Conservation (phyloP, 2,888 invertebrate genomes). For the Lymantria monacha region DNA sequence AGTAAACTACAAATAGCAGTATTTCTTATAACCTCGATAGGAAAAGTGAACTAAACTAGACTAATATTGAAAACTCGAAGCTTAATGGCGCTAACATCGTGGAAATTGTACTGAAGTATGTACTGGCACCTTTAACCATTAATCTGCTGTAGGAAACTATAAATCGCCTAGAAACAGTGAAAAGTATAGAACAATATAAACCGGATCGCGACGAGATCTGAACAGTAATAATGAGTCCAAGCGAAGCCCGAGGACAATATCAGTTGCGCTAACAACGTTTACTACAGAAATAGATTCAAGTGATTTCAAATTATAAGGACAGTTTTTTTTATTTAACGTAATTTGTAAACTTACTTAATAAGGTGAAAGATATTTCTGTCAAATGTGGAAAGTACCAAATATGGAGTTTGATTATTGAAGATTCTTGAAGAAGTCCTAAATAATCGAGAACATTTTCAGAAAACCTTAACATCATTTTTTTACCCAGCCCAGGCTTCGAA, state of each 20-base stretch:
- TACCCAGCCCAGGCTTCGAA: too few species aligned
- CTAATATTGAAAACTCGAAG: constrained; percentile 33
- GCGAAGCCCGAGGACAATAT: constrained; percentile 34
- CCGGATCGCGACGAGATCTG: constrained; percentile 38
- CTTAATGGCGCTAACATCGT: constrained; percentile 34
- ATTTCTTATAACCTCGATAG: constrained; percentile 23
- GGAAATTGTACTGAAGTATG: constrained; percentile 39
- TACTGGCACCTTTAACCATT: constrained; percentile 40
- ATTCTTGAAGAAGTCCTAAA: too few species aligned
- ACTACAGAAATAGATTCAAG: constrained; percentile 17
- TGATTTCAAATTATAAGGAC: constrained; percentile 20
- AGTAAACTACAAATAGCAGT: constrained; percentile 18
- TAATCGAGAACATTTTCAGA: too few species aligned
- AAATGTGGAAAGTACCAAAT: too few species aligned
- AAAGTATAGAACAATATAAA: constrained; percentile 49
- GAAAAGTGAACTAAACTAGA: constrained; percentile 32
- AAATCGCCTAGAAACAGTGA: constrained; percentile 49
- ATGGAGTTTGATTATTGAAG: too few species aligned
- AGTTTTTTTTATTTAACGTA: not conserved
- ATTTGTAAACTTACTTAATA: too few species aligned
- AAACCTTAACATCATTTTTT: too few species aligned
- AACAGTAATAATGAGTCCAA: constrained; percentile 46
- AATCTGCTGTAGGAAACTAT: constrained; percentile 55
- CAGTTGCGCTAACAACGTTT: constrained; percentile 25
- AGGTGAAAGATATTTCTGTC: too few species aligned